These are phyloP conservation scores for Colostygia pectinataria DNA, from an alignment of 2,888 invertebrate genomes.

Conservation along the genomic window DNA sequence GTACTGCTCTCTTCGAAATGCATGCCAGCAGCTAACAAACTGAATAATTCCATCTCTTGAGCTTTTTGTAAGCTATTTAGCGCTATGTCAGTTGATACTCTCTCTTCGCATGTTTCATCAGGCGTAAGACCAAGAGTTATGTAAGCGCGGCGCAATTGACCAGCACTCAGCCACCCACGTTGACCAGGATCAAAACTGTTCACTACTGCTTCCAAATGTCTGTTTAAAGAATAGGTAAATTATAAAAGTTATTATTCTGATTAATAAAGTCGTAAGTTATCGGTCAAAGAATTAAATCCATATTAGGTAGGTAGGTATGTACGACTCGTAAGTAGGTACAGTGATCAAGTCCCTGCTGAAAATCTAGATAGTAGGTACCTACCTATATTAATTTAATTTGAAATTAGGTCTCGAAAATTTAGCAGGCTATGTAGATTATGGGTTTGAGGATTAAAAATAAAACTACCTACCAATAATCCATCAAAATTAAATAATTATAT, in stretches of 20 bases:
- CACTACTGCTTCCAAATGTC: conserved; percentile 65
- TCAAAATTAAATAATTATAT: no score
- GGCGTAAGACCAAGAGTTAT: conserved; percentile 57
- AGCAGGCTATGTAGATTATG: no score
- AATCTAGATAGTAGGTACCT: conserved; percentile 3
- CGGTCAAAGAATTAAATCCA: no score
- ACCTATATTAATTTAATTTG: no score
- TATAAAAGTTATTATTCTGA: no score
- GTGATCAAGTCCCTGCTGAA: no score
- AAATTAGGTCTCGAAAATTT: no score
- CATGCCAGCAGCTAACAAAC: conserved; percentile 53
- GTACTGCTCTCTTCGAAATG: conserved; percentile 23
- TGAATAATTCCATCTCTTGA: conserved; percentile 59
- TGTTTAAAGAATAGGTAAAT: conserved; percentile 30
- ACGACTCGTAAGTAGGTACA: no score
- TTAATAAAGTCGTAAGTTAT: no score
- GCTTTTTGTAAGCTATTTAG: conserved; percentile 43
- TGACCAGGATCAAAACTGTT: conserved; percentile 74
- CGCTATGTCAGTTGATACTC: conserved; percentile 46
- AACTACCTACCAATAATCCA: no score
- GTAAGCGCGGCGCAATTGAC: conserved; percentile 64
- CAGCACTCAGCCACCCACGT: conserved; percentile 66
- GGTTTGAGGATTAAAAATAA: no score
- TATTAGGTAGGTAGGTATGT: no score
- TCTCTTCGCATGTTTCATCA: conserved; percentile 43